Base-by-base conservation (phyloP, 2,113 vertebrate species). In the Pygoscelis adeliae region DNA sequence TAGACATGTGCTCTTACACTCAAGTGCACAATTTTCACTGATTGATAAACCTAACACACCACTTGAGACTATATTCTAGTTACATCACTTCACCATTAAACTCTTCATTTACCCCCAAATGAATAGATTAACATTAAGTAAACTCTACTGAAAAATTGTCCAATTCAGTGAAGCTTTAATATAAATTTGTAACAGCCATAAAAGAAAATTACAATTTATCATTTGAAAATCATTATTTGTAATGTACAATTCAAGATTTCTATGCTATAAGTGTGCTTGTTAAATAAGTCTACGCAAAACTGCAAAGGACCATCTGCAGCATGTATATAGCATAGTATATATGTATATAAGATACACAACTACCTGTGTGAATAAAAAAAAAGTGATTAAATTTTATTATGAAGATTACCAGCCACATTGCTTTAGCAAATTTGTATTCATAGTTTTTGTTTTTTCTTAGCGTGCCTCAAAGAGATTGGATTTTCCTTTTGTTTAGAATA, bases 1-100 rank as follows among this genome's bases (percentile, higher is more conserved):
- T 95, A 97, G 95, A 89, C 72, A 67, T 61, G 49, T 67, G 77
- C 91, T 96, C 70, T 97, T 92, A 89, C 83, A 87, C 74, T 98
- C 95, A 97, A 95, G 97, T 83, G 95, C 97, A 97, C 82, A 98
- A 91, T 98, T 98, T 97, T 96, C 95, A 93, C 83, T 98, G 96
- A 98, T 94, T 96, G 94, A 97, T 97, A 98, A 97, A 98, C 92
- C 80, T 94, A 98, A 97, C 89, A 96, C 61, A 95, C 49, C 90
- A 96, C 97, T 97, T 97, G 85, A 97, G 96, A 96, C 93, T 94
- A 67, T 56, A 93, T 98, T 97, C 93, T 92, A 65, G 85, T 93
- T 97, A 91, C 19, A 95, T 94, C 66, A 71, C 61, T 91, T 95
- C 93, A 95, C 89, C 76, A 94, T 90, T 97, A 97, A 97, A 85